phyloP scores from a whole-genome alignment of 2,797 vertebrate species.

The Microtus agrestis region DNA sequence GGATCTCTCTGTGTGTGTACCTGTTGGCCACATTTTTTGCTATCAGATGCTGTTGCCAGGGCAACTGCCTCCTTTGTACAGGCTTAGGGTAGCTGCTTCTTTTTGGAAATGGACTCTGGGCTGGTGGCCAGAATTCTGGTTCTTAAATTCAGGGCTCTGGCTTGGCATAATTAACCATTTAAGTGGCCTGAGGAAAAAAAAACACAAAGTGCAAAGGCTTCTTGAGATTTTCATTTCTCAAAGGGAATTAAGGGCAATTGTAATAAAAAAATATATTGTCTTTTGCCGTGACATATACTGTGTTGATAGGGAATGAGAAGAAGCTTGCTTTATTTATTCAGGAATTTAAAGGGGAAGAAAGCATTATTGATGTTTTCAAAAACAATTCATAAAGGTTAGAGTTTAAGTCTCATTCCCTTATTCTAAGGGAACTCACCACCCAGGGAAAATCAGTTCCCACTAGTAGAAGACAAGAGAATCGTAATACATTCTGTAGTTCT shows the following conservation, averaged over 20 bases:
- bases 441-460: not conserved
- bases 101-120: constrained; percentile 73
- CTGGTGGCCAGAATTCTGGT: constrained; percentile 75
- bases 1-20: constrained; percentile 51
- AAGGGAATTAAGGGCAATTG: not conserved
- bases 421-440: not conserved
- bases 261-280: not conserved
- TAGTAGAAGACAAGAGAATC: not conserved
- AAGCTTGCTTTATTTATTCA: not conserved
- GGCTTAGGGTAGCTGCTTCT: constrained; percentile 59
- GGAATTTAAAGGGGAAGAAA: not conserved
- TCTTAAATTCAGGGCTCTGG: constrained; percentile 62
- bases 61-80: constrained; percentile 82
- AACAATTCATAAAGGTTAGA: not conserved
- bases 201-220: rapidly evolving
- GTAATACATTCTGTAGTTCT: not conserved
- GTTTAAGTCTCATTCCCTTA: constrained; percentile 63
- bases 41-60: constrained; percentile 82
- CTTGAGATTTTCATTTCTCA: not conserved
- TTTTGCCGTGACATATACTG: not conserved
- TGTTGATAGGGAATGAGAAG: not conserved
- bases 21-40: constrained; percentile 80
- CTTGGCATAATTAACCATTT: constrained; percentile 79
- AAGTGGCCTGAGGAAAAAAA: not conserved
- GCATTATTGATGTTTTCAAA: constrained; percentile 34